These are phyloP conservation scores for Microcebus jonahi DNA, from an alignment of 2,113 vertebrate species.

Conservation along the genomic window DNA sequence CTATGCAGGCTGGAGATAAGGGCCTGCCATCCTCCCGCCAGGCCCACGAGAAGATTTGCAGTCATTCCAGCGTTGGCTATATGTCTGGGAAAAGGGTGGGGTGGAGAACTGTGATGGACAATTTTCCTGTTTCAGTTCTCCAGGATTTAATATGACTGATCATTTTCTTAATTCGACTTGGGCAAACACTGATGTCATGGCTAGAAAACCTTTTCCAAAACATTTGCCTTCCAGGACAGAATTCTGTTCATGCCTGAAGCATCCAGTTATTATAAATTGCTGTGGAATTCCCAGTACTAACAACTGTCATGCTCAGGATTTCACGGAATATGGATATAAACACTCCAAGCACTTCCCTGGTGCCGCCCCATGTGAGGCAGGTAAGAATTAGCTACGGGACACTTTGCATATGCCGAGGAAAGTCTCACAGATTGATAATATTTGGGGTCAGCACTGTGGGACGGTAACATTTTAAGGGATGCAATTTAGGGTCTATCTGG, in stretches of 20 bases:
- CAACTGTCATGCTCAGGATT: conserved; percentile 67
- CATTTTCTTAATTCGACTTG: conserved; percentile 25
- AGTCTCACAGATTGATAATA: background rate
- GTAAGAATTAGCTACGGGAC: conserved; percentile 11
- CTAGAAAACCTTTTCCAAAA: conserved; percentile 37
- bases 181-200: background rate
- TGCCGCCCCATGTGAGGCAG: conserved; percentile 49
- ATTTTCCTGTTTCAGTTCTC: background rate
- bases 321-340: conserved; percentile 65
- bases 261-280: conserved; percentile 71
- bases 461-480: conserved; percentile 50
- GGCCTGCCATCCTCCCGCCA: no score
- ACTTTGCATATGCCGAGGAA: background rate
- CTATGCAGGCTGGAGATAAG: rapidly evolving
- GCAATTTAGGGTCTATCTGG: conserved; percentile 33
- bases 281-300: conserved; percentile 74
- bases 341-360: conserved; percentile 57
- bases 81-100: background rate
- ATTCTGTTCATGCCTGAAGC: conserved; percentile 50
- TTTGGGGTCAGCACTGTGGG: background rate
- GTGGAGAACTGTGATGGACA: background rate
- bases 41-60: background rate
- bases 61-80: background rate
- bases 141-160: conserved; percentile 22
- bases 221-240: conserved; percentile 32